Conservation (phyloP, 2,797 vertebrate genomes). For the Philypnodon macrostomus region DNA sequence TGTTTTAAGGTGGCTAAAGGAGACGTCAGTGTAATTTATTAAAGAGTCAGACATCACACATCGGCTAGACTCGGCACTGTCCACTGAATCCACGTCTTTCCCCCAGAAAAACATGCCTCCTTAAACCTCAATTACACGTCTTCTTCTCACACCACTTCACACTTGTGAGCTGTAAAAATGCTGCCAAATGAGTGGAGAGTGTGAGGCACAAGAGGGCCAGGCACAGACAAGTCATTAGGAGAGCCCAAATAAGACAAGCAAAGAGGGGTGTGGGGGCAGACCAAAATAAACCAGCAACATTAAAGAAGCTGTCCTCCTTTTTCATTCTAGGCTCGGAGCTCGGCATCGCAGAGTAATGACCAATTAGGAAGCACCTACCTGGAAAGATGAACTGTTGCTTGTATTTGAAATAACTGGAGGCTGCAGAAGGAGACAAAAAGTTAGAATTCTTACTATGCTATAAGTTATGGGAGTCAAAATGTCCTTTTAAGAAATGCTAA, state of each 20-base stretch:
- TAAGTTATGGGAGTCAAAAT: too few species aligned
- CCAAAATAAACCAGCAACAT: conserved; percentile 47
- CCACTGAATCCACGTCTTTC: conserved; percentile 24
- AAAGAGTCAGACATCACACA: conserved; percentile 12
- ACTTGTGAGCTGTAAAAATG: conserved; percentile 37
- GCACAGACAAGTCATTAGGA: conserved; percentile 57
- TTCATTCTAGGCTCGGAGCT: conserved; percentile 24
- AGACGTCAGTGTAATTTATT: conserved; percentile 10
- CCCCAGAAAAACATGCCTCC: conserved; percentile 12
- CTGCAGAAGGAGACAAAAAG: conserved; percentile 72
- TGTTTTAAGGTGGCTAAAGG: conserved; percentile 3
- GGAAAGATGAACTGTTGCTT: conserved; percentile 99
- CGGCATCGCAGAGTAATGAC: conserved; percentile 56
- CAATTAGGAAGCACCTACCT: conserved; percentile 75
- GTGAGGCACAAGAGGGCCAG: conserved; percentile 22
- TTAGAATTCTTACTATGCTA: conserved; percentile 21
- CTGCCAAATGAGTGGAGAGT: conserved; percentile 43
- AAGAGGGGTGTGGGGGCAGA: conserved; percentile 41
- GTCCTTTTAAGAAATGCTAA: too few species aligned
- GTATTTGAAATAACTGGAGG: conserved; percentile 98
- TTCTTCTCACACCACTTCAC: conserved; percentile 32
- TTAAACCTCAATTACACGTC: conserved; percentile 28
- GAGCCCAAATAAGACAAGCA: conserved; percentile 36
- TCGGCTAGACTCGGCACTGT: conserved; percentile 7
- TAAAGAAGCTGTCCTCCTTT: conserved; percentile 53